Evolutionary conservation across 2,113 vertebrate species (phyloP).

Genomic region (Dendrocopos noguchii): DNA sequence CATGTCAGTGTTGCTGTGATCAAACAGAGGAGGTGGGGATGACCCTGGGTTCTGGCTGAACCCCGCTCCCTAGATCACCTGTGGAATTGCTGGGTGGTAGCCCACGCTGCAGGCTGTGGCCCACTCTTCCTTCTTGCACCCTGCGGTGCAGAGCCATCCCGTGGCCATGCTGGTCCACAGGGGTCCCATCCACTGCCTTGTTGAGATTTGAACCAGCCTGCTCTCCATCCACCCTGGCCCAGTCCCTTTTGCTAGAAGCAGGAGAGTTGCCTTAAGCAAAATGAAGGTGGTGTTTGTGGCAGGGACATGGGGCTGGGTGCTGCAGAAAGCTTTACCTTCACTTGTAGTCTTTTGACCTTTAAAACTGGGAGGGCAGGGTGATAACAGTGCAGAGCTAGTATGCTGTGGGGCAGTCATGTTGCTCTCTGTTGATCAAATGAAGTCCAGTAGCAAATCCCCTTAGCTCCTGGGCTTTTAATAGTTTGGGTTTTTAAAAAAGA

Average conservation of each 20-base stretch:
- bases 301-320: neutral
- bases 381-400: neutral
- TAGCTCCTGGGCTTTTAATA: neutral
- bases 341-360: neutral
- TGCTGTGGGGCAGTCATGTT: accelerated
- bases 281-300: neutral
- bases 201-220: neutral
- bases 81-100: neutral
- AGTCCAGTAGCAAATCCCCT: neutral
- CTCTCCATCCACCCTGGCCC: neutral
- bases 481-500: neutral
- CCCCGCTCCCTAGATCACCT: neutral
- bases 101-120: neutral
- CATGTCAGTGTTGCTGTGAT: neutral
- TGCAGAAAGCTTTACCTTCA: neutral
- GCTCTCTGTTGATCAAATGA: neutral
- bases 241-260: neutral
- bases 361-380: neutral
- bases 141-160: neutral
- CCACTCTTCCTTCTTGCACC: neutral
- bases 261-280: neutral
- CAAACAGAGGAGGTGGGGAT: neutral
- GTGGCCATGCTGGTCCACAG: accelerated
- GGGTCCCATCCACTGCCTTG: neutral
- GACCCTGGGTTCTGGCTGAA: neutral